Conservation (phyloP, 2,888 invertebrate genomes). For the Branchipolynoe longqiensis region DNA sequence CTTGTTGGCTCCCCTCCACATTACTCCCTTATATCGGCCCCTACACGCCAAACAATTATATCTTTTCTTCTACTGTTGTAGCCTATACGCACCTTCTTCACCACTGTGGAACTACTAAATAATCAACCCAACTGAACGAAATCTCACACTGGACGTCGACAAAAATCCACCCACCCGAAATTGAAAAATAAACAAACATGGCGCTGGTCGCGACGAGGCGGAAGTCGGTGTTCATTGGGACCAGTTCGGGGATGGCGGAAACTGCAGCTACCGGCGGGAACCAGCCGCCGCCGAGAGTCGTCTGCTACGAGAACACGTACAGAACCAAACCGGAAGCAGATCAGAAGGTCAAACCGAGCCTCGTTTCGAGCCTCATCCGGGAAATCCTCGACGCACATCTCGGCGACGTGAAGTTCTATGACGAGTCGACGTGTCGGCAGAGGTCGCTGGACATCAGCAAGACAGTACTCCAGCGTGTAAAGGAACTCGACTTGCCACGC, state of each 20-base stretch:
- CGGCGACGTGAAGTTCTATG: background rate
- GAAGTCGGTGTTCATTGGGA: constrained; percentile 32
- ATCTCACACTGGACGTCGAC: no score
- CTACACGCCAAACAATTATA: no score
- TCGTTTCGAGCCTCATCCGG: background rate
- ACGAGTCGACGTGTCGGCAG: background rate
- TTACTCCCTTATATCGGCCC: no score
- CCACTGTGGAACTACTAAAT: no score
- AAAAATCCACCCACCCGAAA: no score
- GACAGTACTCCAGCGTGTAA: background rate
- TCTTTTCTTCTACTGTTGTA: no score
- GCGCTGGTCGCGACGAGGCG: background rate
- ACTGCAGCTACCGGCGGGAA: background rate
- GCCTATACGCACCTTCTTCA: no score
- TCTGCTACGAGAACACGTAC: constrained; percentile 29
- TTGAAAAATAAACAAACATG: no score
- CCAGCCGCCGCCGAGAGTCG: background rate
- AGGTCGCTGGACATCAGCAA: background rate
- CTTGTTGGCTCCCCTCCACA: no score
- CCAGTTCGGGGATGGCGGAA: constrained; percentile 1
- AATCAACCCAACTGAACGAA: no score
- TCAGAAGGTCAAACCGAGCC: background rate
- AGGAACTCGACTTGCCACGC: background rate
- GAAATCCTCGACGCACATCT: background rate
- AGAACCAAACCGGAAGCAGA: constrained; percentile 4